phyloP scores from a whole-genome alignment of 2,888 invertebrate genomes.

The Dryobotodes eremita region DNA sequence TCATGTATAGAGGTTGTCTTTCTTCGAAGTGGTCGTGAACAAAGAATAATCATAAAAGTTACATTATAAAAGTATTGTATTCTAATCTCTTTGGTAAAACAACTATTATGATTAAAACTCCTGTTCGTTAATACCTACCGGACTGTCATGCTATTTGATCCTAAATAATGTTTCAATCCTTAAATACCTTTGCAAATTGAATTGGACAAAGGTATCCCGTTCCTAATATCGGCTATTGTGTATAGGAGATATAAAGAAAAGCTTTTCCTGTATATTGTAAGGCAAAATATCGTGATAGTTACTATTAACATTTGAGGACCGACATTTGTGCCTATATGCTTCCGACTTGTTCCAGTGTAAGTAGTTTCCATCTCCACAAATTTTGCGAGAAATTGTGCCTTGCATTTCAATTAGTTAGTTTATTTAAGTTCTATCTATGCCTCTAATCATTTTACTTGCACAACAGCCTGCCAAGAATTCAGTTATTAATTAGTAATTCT shows the following conservation, averaged over 20 bases:
- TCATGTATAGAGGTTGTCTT: not conserved
- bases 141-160: not conserved
- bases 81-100: not conserved
- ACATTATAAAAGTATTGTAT: not conserved
- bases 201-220: slow-evolving; percentile 16
- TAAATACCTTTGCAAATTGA: slow-evolving; percentile 35
- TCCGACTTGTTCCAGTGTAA: not conserved
- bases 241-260: slow-evolving; percentile 13
- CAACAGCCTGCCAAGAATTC: slow-evolving; percentile 5
- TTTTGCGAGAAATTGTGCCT: slow-evolving; percentile 39
- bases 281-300: slow-evolving; percentile 27
- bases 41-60: not conserved
- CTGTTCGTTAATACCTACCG: not conserved
- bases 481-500: not conserved
- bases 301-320: slow-evolving; percentile 10
- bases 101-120: slow-evolving; percentile 16
- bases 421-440: slow-evolving; percentile 26
- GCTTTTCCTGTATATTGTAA: slow-evolving; percentile 22
- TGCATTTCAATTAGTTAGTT: slow-evolving; percentile 54
- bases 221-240: slow-evolving; percentile 31
- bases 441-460: slow-evolving; percentile 7
- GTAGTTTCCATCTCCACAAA: slow-evolving; percentile 39
- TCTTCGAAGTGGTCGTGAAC: not conserved
- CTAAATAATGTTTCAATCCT: slow-evolving; percentile 5
- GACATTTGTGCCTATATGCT: slow-evolving; percentile 13